Percentiles rank a stretch among this genome's conserved stretches.
These are phyloP conservation scores for Acanthosepion lycidas DNA, from an alignment of 2,888 invertebrate genomes.

Conservation along the genomic window DNA sequence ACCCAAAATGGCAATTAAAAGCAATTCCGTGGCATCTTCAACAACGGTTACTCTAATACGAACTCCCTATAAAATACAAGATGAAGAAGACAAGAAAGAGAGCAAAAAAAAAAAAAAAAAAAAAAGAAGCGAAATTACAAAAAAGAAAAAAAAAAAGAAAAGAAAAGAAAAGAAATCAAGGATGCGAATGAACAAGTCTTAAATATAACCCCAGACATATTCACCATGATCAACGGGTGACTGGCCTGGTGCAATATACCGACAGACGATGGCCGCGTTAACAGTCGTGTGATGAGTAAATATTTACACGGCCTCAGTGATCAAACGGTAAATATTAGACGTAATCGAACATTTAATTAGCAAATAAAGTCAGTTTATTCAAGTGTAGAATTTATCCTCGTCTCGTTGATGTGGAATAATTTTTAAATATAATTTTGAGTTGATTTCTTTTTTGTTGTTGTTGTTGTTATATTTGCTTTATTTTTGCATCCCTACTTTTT, in stretches of 20 bases:
- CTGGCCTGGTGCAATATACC: not conserved
- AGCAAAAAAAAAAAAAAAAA: not conserved
- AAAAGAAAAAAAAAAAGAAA: not conserved
- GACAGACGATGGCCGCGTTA: not conserved
- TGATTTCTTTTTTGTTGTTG: not conserved
- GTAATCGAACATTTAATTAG: constrained; percentile 13
- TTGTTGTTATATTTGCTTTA: not conserved
- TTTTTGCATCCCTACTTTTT: not conserved
- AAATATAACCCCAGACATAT: not conserved
- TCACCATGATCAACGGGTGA: not conserved
- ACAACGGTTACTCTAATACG: too few species aligned
- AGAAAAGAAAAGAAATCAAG: not conserved
- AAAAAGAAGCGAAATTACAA: not conserved
- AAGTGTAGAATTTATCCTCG: constrained; percentile 2
- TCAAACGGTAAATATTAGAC: constrained; percentile 10
- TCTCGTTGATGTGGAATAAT: not conserved
- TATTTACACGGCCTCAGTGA: not conserved
- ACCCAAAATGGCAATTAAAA: not conserved
- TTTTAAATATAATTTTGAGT: not conserved
- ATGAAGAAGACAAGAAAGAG: not conserved
- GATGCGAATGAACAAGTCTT: not conserved
- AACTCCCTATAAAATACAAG: too few species aligned
- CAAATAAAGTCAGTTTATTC: constrained; percentile 11
- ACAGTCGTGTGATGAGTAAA: not conserved
- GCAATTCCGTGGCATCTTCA: too few species aligned